These are phyloP conservation scores for Anabacerthia variegaticeps DNA, from an alignment of 2,797 vertebrate species.

Conservation along the genomic window DNA sequence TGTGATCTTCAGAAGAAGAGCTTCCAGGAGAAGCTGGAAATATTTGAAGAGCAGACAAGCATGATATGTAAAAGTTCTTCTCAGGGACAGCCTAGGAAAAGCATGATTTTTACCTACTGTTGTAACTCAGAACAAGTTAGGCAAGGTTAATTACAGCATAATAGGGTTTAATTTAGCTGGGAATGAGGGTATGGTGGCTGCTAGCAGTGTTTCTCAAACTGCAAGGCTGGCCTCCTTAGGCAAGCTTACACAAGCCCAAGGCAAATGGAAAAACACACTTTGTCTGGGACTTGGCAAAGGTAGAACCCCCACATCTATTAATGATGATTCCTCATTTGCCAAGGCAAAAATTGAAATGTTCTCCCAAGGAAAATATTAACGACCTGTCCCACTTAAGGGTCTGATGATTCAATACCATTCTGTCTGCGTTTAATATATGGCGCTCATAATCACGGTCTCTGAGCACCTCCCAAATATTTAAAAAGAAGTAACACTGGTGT, in stretches of 20 bases:
- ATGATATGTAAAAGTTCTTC: conserved; percentile 12
- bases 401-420: conserved; percentile 52
- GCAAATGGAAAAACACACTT: conserved; percentile 65
- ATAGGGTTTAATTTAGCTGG: conserved; percentile 71
- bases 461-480: conserved; percentile 52
- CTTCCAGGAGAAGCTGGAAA: conserved; percentile 17
- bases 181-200: conserved; percentile 59
- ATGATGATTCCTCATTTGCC: conserved; percentile 58
- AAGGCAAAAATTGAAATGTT: conserved; percentile 51
- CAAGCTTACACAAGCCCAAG: conserved; percentile 70
- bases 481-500: conserved; percentile 43
- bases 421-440: conserved; percentile 47
- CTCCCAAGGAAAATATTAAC: conserved; percentile 52
- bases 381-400: conserved; percentile 30
- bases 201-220: conserved; percentile 69
- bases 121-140: conserved; percentile 69
- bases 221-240: conserved; percentile 49
- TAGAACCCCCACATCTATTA: conserved; percentile 45
- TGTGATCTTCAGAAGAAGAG: conserved; percentile 18
- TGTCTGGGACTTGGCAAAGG: conserved; percentile 59
- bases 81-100: background rate
- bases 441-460: conserved; percentile 34
- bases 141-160: conserved; percentile 67
- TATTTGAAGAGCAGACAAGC: conserved; percentile 3
- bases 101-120: conserved; percentile 41